These are phyloP conservation scores for Lerista edwardsae DNA, from an alignment of 2,797 vertebrate species.

Conservation along the genomic window DNA sequence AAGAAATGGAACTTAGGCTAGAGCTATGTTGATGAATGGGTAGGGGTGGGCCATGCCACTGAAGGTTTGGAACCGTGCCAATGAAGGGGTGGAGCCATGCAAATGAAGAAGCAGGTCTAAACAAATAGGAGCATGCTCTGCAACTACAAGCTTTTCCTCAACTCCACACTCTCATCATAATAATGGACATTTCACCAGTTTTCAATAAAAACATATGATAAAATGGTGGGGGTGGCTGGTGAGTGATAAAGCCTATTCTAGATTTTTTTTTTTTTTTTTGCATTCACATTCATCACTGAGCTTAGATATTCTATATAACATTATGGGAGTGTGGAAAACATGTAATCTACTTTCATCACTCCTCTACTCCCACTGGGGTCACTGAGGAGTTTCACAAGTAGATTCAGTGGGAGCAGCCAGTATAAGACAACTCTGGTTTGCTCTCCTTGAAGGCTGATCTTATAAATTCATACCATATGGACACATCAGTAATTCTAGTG, in stretches of 20 bases:
- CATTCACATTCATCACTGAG: background rate
- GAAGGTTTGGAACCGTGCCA: no score
- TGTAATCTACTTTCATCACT: conserved; percentile 25
- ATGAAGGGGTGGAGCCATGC: background rate
- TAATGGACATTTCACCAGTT: background rate
- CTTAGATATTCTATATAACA: background rate
- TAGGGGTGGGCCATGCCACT: background rate
- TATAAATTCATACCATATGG: conserved; percentile 1
- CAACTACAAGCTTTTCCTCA: background rate
- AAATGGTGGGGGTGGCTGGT: background rate
- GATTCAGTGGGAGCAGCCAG: conserved; percentile 11
- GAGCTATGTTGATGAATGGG: background rate
- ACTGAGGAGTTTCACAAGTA: conserved; percentile 19
- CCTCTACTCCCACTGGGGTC: conserved; percentile 11
- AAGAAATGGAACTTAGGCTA: background rate
- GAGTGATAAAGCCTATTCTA: background rate
- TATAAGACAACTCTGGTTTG: conserved; percentile 10
- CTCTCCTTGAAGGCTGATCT: background rate
- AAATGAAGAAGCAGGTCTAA: background rate
- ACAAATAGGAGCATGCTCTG: background rate
- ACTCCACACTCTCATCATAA: background rate
- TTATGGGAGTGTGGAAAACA: conserved; percentile 5
- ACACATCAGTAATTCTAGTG: background rate
- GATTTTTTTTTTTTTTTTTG: background rate
- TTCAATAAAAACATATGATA: background rate